Evolutionary conservation across 2,113 vertebrate genomes (phyloP).

Genomic region (Tachuris rubrigastra): DNA sequence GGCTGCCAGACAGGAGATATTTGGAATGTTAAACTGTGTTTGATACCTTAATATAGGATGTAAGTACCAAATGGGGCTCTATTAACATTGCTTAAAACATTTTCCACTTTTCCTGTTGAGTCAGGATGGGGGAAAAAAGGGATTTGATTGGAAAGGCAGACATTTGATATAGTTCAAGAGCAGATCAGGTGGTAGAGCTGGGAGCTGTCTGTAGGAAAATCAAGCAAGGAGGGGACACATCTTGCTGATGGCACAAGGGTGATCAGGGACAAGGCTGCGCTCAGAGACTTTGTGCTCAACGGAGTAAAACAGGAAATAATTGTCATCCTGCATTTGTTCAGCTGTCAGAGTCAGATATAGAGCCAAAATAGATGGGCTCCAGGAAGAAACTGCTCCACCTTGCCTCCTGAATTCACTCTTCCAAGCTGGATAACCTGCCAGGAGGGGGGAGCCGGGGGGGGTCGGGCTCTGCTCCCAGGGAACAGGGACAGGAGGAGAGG

Average conservation of each 20-base stretch:
- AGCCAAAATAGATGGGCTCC: background rate
- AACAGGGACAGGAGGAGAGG: background rate
- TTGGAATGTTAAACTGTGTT: slow-evolving; percentile 56
- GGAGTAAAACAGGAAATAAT: background rate
- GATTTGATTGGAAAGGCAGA: background rate
- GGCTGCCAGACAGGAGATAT: slow-evolving; percentile 47
- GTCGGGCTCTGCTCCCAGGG: background rate
- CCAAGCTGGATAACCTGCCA: background rate
- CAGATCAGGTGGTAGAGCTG: background rate
- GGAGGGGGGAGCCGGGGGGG: background rate
- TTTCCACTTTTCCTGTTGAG: slow-evolving; percentile 25
- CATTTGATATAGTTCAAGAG: background rate
- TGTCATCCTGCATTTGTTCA: background rate
- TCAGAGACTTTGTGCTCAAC: background rate
- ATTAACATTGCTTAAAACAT: slow-evolving; percentile 48
- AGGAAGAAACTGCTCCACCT: background rate
- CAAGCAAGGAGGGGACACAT: background rate
- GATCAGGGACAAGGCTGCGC: background rate
- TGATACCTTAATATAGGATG: slow-evolving; percentile 45
- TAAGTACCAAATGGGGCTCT: slow-evolving; percentile 36
- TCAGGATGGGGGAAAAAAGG: background rate
- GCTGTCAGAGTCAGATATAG: background rate
- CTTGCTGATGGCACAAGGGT: background rate
- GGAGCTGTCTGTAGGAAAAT: background rate
- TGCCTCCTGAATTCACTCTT: background rate